These are phyloP conservation scores for Natator depressus DNA, from an alignment of 2,113 vertebrate genomes.

Conservation along the genomic window DNA sequence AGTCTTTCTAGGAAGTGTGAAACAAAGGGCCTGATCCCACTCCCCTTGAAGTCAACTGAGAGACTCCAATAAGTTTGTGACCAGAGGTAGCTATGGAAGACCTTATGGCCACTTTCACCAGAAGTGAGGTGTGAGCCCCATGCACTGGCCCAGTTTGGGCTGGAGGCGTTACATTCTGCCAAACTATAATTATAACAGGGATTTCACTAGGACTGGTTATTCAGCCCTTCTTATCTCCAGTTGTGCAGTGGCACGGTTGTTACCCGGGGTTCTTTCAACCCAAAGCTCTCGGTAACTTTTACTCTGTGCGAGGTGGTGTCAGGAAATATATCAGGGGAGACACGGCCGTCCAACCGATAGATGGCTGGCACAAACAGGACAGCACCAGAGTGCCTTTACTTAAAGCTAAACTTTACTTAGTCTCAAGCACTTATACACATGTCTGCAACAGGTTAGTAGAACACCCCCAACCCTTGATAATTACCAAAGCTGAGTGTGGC, in stretches of 20 bases:
- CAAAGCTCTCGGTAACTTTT: too few species aligned
- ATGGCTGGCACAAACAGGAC: too few species aligned
- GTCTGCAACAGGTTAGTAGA: too few species aligned
- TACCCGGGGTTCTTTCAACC: too few species aligned
- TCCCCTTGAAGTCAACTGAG: neutral
- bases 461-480: too few species aligned
- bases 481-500: too few species aligned
- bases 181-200: neutral
- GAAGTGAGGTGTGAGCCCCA: neutral
- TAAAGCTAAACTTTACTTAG: too few species aligned
- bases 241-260: neutral
- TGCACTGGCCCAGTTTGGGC: neutral
- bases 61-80: neutral
- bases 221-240: neutral
- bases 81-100: neutral
- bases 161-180: neutral
- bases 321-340: too few species aligned
- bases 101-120: neutral
- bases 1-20: neutral
- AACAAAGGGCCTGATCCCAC: neutral
- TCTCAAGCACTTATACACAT: too few species aligned
- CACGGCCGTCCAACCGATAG: too few species aligned
- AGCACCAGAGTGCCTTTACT: too few species aligned
- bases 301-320: too few species aligned
- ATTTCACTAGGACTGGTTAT: neutral